Evolutionary conservation across 2,888 invertebrate genomes (phyloP).

Genomic region (Drosophila engyochracea): DNA sequence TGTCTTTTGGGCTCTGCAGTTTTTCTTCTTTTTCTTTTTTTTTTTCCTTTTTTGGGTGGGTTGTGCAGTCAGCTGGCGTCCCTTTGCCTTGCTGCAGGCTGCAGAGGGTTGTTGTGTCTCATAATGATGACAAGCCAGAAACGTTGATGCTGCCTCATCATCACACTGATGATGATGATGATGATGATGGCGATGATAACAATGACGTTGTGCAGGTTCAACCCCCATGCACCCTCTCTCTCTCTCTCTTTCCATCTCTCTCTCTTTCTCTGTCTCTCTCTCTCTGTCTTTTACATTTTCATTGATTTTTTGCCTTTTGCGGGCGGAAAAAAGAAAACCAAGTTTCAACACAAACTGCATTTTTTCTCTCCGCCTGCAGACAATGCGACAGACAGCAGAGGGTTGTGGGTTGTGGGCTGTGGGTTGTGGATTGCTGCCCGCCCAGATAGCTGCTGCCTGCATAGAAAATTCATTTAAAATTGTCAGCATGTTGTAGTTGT

Average conservation of each 20-base stretch:
- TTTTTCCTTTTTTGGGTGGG: constrained; percentile 57
- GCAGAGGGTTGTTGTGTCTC: constrained; percentile 73
- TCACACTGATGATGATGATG: constrained; percentile 4
- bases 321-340: constrained; percentile 39
- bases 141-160: constrained; percentile 56
- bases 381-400: constrained; percentile 63
- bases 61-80: constrained; percentile 70
- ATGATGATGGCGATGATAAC: constrained; percentile 22
- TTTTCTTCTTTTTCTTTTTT: background rate
- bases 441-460: constrained; percentile 64
- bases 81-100: constrained; percentile 55
- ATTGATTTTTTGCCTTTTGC: constrained; percentile 70
- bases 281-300: constrained; percentile 54
- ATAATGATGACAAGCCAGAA: constrained; percentile 75
- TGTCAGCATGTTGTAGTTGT: constrained; percentile 56
- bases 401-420: constrained; percentile 3
- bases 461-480: constrained; percentile 81
- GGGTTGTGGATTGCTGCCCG: constrained; percentile 9
- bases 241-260: background rate
- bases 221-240: constrained; percentile 54
- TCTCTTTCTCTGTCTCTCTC: too few relatives aligned
- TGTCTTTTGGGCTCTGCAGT: constrained; percentile 57
- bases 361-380: constrained; percentile 71
- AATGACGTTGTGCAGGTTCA: constrained; percentile 66
- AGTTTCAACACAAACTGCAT: constrained; percentile 74